Evolutionary conservation across 1,140 invertebrate species (phyloP), one percentile per base, ranked within the genome.

Genomic region (Sycobia sp.): DNA sequence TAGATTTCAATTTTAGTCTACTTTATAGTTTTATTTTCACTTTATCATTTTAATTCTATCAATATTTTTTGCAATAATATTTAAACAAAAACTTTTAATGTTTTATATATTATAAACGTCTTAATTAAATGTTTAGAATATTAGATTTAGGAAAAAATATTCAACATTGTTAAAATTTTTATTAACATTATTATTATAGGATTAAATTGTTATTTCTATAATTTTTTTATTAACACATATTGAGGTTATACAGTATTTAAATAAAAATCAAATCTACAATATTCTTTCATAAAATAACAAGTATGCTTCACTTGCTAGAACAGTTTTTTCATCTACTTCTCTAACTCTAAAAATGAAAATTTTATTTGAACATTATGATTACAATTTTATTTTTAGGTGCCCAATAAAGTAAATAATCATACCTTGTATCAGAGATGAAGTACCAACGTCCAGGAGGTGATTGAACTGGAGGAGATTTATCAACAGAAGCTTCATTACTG

Each of bases 201-300:
- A n/a, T n/a, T n/a, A n/a, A n/a, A n/a, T n/a, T n/a, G n/a, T n/a
- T n/a, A n/a, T n/a, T n/a, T n/a, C n/a, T n/a, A n/a, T n/a, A 9
- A 57, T 34, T 47, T 49, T 38, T 43, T n/a, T 32, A 27, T 34
- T 51, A 25, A 20, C 41, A 61, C 38, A 8, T 34, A 46, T 54
- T 13, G 27, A 54, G 50, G 20, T 11, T 44, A 14, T 54, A 20
- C 5, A 47, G 23, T 27, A 39, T 50, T 51, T 41, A 38, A 32
- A 51, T n/a, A 51, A 49, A 41, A 44, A 23, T 39, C 5, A 34
- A 41, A 16, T 71, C 84, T 87, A 91, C 73, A 89, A 83, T 73
- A 94, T 89, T 76, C 94, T 86, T 82, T 98, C 95, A 80, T 99
- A 99, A 80, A 99, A 99, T 16, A 99, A 84, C 41, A 99, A 84